A percentile compares a stretch with the other conserved stretches of the same genome.
Evolutionary conservation across 2,888 invertebrate genomes (phyloP).

Genomic region (Argyresthia goedartella): DNA sequence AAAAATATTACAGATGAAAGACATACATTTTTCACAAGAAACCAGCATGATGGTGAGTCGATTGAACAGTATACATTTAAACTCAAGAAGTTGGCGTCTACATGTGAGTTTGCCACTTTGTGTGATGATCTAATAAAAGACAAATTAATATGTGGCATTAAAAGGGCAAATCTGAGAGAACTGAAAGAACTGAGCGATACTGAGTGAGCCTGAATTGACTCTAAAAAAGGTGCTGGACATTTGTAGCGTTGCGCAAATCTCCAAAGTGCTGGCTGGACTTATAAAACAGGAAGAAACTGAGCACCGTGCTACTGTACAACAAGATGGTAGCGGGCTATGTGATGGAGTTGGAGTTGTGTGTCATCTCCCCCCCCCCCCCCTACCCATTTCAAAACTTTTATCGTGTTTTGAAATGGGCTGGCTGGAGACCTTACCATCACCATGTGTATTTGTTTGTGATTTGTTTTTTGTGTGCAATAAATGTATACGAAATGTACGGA

Average conservation of each 20-base stretch:
- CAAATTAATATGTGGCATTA: constrained; percentile 16
- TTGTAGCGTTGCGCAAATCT: not conserved
- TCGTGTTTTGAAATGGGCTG: too few relatives aligned
- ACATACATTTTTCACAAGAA: constrained; percentile 14
- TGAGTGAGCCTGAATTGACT: constrained; percentile 4
- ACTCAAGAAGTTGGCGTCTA: constrained; percentile 13
- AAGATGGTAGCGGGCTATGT: too few relatives aligned
- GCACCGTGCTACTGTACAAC: too few relatives aligned
- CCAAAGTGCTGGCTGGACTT: not conserved
- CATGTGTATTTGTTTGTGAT: too few relatives aligned
- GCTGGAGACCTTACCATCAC: too few relatives aligned
- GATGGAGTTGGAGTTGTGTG: too few relatives aligned
- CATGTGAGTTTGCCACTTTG: constrained; percentile 15
- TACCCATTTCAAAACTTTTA: too few relatives aligned
- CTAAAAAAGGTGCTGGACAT: not conserved
- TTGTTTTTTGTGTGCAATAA: too few relatives aligned
- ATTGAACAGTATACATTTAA: constrained; percentile 14
- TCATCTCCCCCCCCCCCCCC: too few relatives aligned
- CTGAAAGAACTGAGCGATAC: too few relatives aligned
- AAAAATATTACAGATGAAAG: constrained; percentile 15
- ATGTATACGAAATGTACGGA: too few relatives aligned
- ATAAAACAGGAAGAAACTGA: not conserved
- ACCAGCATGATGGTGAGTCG: constrained; percentile 12
- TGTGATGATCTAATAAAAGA: constrained; percentile 13
- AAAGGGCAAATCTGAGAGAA: constrained; percentile 11